Evolutionary conservation across 2,797 vertebrate genomes (phyloP).

Genomic region (Gymnoscopelus braueri): DNA sequence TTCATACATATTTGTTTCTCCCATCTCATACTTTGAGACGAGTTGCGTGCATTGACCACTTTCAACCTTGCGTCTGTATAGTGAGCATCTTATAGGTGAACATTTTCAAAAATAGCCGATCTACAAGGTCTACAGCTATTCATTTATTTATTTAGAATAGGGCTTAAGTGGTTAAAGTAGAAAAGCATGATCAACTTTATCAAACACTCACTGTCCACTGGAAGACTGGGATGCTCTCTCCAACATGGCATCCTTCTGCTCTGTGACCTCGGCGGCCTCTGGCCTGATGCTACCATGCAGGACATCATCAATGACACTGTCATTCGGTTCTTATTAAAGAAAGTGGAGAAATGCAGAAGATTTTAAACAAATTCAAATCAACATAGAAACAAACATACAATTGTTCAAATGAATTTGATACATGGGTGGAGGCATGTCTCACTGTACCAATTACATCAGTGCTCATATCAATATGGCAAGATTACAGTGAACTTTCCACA

Average conservation of each 20-base stretch:
- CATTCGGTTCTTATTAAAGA: constrained; percentile 49
- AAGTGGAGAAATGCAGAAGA: background rate
- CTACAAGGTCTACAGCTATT: no score
- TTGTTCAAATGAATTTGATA: no score
- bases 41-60: no score
- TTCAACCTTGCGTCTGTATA: no score
- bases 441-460: background rate
- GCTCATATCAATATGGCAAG: constrained; percentile 6
- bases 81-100: no score
- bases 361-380: constrained; percentile 34
- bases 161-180: no score
- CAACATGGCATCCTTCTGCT: constrained; percentile 48
- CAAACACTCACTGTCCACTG: constrained; percentile 69
- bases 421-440: background rate
- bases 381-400: background rate
- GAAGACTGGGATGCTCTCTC: constrained; percentile 59
- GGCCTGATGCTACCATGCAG: constrained; percentile 24
- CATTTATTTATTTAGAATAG: no score
- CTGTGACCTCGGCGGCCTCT: constrained; percentile 46
- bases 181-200: background rate
- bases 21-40: no score
- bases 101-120: no score
- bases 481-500: constrained; percentile 4
- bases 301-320: constrained; percentile 32
- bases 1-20: no score